These are phyloP conservation scores for Porites cylindrica DNA, from an alignment of 92 coral and sea anemone genomes.

Conservation along the genomic window DNA sequence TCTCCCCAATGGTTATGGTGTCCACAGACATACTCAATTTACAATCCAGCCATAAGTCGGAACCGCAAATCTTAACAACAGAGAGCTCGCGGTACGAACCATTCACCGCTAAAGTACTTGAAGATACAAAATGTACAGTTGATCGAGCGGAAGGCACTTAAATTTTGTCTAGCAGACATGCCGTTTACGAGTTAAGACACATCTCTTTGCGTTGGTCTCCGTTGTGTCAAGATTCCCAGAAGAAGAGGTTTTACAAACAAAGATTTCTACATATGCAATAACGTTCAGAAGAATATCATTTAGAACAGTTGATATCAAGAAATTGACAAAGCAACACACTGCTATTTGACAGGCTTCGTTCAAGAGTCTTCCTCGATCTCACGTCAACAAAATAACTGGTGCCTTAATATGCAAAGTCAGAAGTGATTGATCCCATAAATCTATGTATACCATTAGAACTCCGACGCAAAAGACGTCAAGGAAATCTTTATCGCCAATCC, in stretches of 20 bases:
- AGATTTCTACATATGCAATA: conserved; percentile 17
- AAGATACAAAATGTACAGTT: conserved; percentile 37
- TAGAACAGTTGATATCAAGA: conserved; percentile 1
- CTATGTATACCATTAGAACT: not conserved
- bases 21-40: conserved; percentile 38
- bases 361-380: conserved; percentile 2
- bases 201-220: not conserved
- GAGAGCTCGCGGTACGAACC: conserved; percentile 13
- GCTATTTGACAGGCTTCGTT: not conserved
- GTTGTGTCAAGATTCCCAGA: not conserved
- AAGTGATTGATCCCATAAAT: not conserved
- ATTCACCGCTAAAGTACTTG: conserved; percentile 34
- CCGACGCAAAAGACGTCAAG: not conserved
- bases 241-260: not conserved
- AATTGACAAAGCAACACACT: conserved; percentile 22
- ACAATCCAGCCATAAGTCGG: conserved; percentile 21
- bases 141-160: conserved; percentile 12
- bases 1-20: not conserved
- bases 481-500: not conserved
- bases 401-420: conserved; percentile 4
- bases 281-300: not conserved
- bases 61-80: conserved; percentile 41
- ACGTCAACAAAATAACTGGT: conserved; percentile 23
- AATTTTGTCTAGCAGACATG: conserved; percentile 23
- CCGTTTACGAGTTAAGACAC: conserved; percentile 8